A percentile compares a stretch with the other conserved stretches of the same genome.
These are phyloP conservation scores for Stegophylla sp. DNA, from an alignment of 2,888 invertebrate species.

Conservation along the genomic window DNA sequence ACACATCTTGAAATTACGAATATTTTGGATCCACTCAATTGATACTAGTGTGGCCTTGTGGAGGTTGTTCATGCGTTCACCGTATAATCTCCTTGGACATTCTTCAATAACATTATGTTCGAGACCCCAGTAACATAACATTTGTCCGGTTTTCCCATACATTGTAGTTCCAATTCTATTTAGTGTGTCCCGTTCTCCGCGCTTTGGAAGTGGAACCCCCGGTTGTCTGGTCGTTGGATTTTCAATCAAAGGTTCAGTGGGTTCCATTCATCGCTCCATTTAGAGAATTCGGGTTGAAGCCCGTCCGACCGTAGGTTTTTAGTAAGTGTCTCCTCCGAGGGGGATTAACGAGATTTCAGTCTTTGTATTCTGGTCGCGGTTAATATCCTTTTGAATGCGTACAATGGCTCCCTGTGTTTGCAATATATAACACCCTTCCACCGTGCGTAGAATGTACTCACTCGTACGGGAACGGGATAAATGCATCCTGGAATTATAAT, in stretches of 20 bases:
- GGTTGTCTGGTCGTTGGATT: slow-evolving; percentile 12
- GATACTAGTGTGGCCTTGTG: slow-evolving; percentile 19
- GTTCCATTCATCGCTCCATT: neutral
- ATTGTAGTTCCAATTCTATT: slow-evolving; percentile 2
- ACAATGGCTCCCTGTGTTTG: no score
- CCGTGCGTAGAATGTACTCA: no score
- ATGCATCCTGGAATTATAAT: no score
- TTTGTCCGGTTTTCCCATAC: slow-evolving; percentile 12
- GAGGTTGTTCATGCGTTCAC: neutral
- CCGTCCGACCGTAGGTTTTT: slow-evolving; percentile 7
- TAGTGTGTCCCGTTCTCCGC: neutral
- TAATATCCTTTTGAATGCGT: slow-evolving; percentile 1
- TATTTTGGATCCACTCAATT: slow-evolving; percentile 10
- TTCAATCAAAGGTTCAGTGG: slow-evolving; percentile 8
- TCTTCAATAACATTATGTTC: slow-evolving; percentile 13
- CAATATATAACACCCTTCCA: no score
- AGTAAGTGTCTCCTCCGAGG: neutral
- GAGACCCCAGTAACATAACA: slow-evolving; percentile 6
- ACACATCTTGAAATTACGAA: no score
- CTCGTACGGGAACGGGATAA: no score
- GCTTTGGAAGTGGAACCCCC: no score
- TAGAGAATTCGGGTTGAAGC: slow-evolving; percentile 2
- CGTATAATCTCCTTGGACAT: slow-evolving; percentile 12
- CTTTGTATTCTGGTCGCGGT: neutral
- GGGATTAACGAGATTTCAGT: slow-evolving; percentile 9